These are phyloP conservation scores for Aporrectodea caliginosa DNA, from an alignment of 1,140 invertebrate genomes.

Conservation along the genomic window DNA sequence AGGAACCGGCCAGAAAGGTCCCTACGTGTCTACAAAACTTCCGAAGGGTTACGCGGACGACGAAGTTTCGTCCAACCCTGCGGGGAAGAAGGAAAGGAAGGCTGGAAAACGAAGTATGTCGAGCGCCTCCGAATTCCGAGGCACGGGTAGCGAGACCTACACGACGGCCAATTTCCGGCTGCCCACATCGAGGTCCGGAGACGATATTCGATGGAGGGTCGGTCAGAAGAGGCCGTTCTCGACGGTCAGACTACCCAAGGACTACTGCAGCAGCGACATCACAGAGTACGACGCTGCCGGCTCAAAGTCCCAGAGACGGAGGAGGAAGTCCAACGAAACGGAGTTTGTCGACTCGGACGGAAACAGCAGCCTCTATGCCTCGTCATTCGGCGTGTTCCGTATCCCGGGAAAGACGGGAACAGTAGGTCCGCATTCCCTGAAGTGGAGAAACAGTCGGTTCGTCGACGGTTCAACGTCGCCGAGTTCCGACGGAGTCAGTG, in stretches of 20 bases:
- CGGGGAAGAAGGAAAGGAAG: background rate
- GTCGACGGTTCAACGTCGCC: background rate
- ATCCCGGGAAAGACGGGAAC: background rate
- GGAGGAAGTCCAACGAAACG: background rate
- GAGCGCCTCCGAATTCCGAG: background rate
- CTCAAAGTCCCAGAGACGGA: background rate
- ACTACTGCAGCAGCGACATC: background rate
- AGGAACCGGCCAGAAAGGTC: background rate
- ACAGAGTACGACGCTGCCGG: background rate
- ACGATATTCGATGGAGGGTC: background rate
- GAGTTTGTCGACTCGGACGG: background rate
- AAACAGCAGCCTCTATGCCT: background rate
- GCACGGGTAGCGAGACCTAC: background rate
- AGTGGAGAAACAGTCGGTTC: background rate
- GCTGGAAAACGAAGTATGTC: background rate
- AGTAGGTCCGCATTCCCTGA: background rate
- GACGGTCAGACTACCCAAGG: background rate
- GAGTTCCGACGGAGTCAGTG: background rate
- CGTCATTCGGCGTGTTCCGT: background rate
- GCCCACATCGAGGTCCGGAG: background rate
- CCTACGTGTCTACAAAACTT: background rate
- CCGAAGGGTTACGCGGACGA: background rate
- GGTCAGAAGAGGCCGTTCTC: background rate
- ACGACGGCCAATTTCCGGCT: background rate
- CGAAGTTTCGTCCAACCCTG: too few species aligned